Base-by-base conservation (phyloP, 2,888 invertebrate species). In the Pachycephus smyrnensis region DNA sequence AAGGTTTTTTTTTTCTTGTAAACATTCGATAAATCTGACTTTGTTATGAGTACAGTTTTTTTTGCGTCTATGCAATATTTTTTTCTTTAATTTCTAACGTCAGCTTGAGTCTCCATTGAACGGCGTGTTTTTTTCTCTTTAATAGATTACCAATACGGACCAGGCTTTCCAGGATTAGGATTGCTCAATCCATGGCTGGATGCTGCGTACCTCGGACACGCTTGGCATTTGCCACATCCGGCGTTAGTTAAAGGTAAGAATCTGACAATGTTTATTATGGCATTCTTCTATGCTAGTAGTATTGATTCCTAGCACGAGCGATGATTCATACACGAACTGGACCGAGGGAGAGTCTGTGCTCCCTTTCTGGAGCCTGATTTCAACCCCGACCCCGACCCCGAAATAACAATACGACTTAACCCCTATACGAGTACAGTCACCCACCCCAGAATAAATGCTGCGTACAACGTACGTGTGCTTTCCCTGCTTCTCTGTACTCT, bases 121-220 rank as follows among this genome's bases (percentile, higher is more conserved):
- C 75, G 23, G 23, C 23, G 23, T 23, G 23, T 23, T 55, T 23
- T 23, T 23, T 75, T 76, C 68, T 87, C 87, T 84, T 82, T 93
- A 92, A 69, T 93, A 97, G 97, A 93, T 93, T 96, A 95, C 90
- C 96, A 96, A 80, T 97, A 96, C 89, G 96, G 95, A 55, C 95
- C 96, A 91, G 93, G 93, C 40, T 91, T 94, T 75, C 90, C 91
- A 11, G 93, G 93, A 30, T 86, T 92, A 71, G 93, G 93, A 76
- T 93, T 97, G 81, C 92, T 97, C 79, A 96, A 96, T 88, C 96
- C 97, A 0, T 97, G 97, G 96, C 92, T 97, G 85, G 97, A 98
- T 89, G 95, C 96, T 2, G 95, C 96, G 9, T 97, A 96, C 91
- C 94, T 97, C 92, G 95, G 95, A 86, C 96, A 96, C 90, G 94